Evolutionary conservation across 2,888 invertebrate genomes (phyloP), one percentile per base, ranked within the genome.

Genomic region (Lysandra bellargus): DNA sequence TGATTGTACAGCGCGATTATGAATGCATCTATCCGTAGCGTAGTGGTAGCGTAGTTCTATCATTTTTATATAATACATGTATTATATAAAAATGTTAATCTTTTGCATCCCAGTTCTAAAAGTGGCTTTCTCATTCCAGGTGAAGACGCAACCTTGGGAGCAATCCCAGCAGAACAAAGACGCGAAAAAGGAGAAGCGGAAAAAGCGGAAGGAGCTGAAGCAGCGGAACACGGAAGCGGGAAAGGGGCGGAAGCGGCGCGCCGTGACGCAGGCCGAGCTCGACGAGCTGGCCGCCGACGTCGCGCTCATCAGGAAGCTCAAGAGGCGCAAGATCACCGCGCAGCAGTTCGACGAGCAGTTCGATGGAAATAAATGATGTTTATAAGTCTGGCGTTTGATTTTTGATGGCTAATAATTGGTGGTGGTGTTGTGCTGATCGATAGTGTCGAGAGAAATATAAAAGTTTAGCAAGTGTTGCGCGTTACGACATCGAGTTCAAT

Each of bases 301-400:
- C 78, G 96, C 97, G 6, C 92, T 98, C 40, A 96, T 98, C 81
- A 99, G 98, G 88, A 98, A 97, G 85, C 92, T 98, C 0, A 98
- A 98, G 88, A 97, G 96, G 85, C 96, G 97, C 84, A 98, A 98
- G 89, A 96, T 97, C 49, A 95, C 95, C 0, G 93, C 96, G 79
- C 96, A 96, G 82, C 96, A 97, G 84, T 97, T 95, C 84, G 95
- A 97, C 83, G 92, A 95, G 83, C 93, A 95, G 83, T 96, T 97
- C 87, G 96, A 96, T 80, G 86, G 89, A 5, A 88, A 90, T 30
- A 87, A 91, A 86, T 89, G 88, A 87, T 64, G 49, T 49, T 9
- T 49, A 49, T 49, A 2, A 49, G 2, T 49, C 49, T 49, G 2
- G 49, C 12, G 49, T 49, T 49, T 49, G 49, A 12, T 49, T 49